Evolutionary conservation across 2,888 invertebrate genomes (phyloP), one percentile per base, ranked within the genome.

Genomic region (Epinotia ramella): DNA sequence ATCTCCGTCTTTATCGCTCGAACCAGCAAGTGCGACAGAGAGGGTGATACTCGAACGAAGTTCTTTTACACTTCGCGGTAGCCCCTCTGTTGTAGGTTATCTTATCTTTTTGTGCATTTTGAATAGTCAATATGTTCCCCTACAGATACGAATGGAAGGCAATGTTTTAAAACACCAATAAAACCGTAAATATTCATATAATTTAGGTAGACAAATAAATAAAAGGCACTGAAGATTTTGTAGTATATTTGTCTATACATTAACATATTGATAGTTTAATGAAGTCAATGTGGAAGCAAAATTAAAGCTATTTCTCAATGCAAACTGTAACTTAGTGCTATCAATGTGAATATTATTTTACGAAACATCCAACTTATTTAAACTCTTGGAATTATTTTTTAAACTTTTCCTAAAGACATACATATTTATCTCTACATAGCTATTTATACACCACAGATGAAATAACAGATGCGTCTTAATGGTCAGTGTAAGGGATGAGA

Each of bases 381-480:
- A 69, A 64, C 56, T 66, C 40, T 56, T 60, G 71, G 24, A 71
- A 71, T 75, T 62, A 71, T 75, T 71, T 75, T 75, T 65, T 66
- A 71, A 66, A 71, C 66, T 71, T 71, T 75, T 75, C 75, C 53
- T 62, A 62, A 66, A 75, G 49, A 70, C 60, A 63, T 62, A 70
- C 60, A 67, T 62, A 75, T 66, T 56, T 75, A 75, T 66, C 24
- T 46, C 18, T 62, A 68, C 20, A 73, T 57, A 74, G 18, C 49
- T 76, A 76, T 76, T 76, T 76, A 76, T 67, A 76, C 66, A 66
- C 24, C 71, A 72, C 71, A 76, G 67, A 73, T 66, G 28, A 62
- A 62, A 33, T 62, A 72, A 71, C 75, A 67, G 62, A 76, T 66
- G 66, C 75, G 62, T 76, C 62, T 70, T 76, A 71, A 76, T 66